Conservation (phyloP, 2,797 vertebrate species). For the Aldrovandia affinis region DNA sequence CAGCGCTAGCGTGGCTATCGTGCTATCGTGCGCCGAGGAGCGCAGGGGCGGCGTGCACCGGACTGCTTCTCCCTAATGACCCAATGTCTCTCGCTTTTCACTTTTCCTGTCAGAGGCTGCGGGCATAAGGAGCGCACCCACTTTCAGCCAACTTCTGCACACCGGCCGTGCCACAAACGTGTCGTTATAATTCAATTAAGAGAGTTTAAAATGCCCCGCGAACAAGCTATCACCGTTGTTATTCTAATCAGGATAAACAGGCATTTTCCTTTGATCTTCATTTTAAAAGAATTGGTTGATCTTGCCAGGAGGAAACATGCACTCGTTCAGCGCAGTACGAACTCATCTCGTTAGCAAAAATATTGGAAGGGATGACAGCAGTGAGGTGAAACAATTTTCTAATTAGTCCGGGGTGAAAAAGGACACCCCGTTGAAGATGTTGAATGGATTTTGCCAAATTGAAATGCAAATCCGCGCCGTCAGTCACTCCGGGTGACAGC, state of each 20-base stretch:
- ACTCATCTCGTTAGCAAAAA: neutral
- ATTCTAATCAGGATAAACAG: neutral
- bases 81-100: neutral
- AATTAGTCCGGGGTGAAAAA: conserved; percentile 11
- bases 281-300: neutral
- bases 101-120: neutral
- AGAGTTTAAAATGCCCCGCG: neutral
- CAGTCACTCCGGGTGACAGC: neutral
- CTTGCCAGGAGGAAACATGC: too few species aligned
- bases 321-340: neutral
- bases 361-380: neutral
- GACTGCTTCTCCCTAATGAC: neutral
- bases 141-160: neutral
- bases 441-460: conserved; percentile 15
- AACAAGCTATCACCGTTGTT: neutral
- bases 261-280: neutral
- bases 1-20: neutral
- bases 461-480: conserved; percentile 25
- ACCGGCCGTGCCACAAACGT: neutral
- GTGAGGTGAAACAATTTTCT: conserved; percentile 3
- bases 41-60: neutral
- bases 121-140: neutral
- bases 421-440: neutral
- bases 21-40: neutral
- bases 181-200: neutral